Evolutionary conservation across 2,113 vertebrate genomes (phyloP), one percentile per base, ranked within the genome.

Genomic region (Myrmophylax atrothorax): DNA sequence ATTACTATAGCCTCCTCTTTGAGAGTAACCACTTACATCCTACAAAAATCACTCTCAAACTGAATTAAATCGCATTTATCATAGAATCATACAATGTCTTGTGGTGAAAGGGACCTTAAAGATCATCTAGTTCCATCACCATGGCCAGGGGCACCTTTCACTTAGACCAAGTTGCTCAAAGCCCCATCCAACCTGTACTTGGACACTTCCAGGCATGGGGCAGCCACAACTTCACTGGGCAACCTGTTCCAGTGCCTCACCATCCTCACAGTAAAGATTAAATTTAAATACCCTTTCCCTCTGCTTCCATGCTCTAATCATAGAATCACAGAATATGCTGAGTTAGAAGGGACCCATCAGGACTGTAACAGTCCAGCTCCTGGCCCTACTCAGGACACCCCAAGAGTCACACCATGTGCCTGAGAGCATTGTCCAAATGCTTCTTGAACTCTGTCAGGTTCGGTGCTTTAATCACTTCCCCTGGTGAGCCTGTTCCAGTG

Each of bases 281-380:
- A 38, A 52, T 53, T 68, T 40, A 35, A 55, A 63, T 31, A 56
- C 35, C 12, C 25, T 55, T 25, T 62, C 20, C 18, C 55, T 47
- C 47, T 35, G 38, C 29, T 83, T 90, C 20, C 25, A 42, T 28
- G 31, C 22, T 49, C 18, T 42, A 42, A 53, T 31, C 69, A 75
- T 0, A 40, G 55, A 75, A 55, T 31, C 70, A 68, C 0, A 55
- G 47, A 82, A 62, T 9, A 68, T 0, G 0, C 10, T 68, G n/a
- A 68, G 19, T 49, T 62, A 25, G 47, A 76, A 49, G 14, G 20
- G 9, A 17, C 9, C 5, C 55, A 40, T 8, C 14, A 55, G 38
- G 29, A 62, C 25, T 29, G 35, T 3, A 6, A 6, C 3, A 76
- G 9, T 35, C 29, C 25, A 49, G 4, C 6, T 55, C 55, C 20